Conservation (phyloP, 2,797 vertebrate species). For the Pipistrellus nathusii region DNA sequence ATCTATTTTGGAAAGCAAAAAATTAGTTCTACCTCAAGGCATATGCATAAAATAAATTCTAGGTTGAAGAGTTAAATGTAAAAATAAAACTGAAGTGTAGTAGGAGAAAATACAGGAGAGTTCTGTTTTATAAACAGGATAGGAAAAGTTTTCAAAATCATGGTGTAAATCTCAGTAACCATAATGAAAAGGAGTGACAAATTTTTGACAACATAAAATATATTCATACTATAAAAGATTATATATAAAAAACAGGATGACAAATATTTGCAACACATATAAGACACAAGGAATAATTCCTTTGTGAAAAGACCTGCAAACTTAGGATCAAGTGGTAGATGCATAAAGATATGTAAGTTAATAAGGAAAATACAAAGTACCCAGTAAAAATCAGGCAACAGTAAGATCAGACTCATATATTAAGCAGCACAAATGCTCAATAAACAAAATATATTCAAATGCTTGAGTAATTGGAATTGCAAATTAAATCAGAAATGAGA, state of each 20-base stretch:
- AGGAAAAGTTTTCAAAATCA: background rate
- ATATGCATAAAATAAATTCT: background rate
- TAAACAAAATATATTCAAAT: background rate
- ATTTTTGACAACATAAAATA: background rate
- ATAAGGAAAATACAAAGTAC: background rate
- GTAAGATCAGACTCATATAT: background rate
- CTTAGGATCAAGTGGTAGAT: background rate
- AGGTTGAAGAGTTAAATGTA: constrained; percentile 37
- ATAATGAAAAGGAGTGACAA: background rate
- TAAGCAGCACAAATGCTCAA: background rate
- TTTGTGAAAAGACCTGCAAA: background rate
- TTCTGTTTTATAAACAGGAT: background rate
- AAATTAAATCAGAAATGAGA: constrained; percentile 20
- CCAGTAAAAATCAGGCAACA: background rate
- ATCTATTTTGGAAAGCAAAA: background rate
- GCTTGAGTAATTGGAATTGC: background rate
- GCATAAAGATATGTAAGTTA: background rate
- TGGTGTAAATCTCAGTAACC: background rate
- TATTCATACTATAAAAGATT: background rate
- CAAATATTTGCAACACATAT: background rate
- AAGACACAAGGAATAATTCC: background rate
- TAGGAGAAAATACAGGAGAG: background rate
- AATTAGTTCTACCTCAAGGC: background rate
- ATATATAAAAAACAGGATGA: background rate
- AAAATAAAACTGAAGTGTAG: constrained; percentile 1